These are phyloP conservation scores for Eupelmus urozonus DNA, from an alignment of 2,888 invertebrate species.

Conservation along the genomic window DNA sequence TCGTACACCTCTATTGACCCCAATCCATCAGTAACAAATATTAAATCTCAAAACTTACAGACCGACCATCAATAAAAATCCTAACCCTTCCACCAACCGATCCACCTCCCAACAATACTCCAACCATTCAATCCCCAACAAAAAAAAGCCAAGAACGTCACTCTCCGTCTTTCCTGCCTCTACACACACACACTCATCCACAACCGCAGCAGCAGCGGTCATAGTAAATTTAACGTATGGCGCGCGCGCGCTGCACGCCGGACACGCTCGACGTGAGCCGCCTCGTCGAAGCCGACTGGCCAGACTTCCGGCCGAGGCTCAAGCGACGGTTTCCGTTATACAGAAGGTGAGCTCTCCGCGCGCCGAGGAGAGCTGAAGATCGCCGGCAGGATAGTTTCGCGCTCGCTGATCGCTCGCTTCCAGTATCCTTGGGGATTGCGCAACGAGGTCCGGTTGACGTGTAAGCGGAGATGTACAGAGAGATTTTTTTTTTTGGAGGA, in stretches of 20 bases:
- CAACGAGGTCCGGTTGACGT: background rate
- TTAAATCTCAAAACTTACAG: too few species aligned
- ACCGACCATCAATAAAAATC: too few species aligned
- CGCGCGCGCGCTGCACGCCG: background rate
- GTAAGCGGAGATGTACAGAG: background rate
- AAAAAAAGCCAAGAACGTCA: too few species aligned
- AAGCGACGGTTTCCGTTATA: conserved; percentile 43
- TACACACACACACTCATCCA: background rate
- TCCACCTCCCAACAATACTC: too few species aligned
- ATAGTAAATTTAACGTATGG: background rate
- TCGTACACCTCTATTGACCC: too few species aligned
- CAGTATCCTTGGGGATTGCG: conserved; percentile 8
- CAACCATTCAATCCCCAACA: too few species aligned
- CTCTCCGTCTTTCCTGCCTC: background rate
- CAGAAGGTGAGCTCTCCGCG: background rate
- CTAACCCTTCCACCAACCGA: too few species aligned
- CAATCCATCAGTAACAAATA: too few species aligned
- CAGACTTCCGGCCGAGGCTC: conserved; percentile 42
- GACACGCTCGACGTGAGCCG: conserved; percentile 56
- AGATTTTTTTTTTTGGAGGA: too few species aligned
- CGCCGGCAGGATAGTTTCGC: background rate
- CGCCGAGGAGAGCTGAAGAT: background rate
- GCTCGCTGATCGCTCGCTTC: background rate
- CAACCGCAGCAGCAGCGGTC: background rate
- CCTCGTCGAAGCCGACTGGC: conserved; percentile 14